Evolutionary conservation across 2,113 vertebrate species (phyloP).

Genomic region (Oceanodroma tethys): DNA sequence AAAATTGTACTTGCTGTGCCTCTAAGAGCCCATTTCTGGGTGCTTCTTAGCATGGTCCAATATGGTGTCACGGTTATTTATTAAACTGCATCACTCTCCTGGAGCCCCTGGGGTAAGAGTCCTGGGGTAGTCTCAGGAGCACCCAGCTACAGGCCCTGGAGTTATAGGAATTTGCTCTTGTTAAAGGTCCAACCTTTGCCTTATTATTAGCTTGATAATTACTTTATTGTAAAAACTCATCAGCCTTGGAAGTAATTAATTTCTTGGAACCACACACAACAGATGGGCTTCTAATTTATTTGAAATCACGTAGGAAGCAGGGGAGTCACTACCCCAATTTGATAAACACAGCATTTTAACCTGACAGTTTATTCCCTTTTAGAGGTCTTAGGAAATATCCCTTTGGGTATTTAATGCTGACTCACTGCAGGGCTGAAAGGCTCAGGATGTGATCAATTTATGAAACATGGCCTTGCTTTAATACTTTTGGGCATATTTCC

Average conservation of each 20-base stretch:
- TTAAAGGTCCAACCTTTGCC: background rate
- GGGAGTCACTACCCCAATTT: background rate
- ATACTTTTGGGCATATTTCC: background rate
- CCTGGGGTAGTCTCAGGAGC: background rate
- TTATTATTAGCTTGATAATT: conserved; percentile 14
- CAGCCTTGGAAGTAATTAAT: conserved; percentile 47
- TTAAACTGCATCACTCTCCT: background rate
- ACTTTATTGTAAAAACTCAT: background rate
- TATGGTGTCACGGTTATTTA: background rate
- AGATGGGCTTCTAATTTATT: conserved; percentile 42
- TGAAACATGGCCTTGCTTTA: background rate
- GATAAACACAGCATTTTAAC: background rate
- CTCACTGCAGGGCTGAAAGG: background rate
- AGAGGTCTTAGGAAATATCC: background rate
- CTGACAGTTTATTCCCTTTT: background rate
- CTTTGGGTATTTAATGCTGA: background rate
- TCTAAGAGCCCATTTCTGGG: background rate
- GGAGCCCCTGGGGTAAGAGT: background rate
- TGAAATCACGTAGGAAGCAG: background rate
- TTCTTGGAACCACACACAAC: background rate
- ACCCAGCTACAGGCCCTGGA: background rate
- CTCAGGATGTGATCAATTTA: background rate
- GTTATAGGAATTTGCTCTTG: background rate
- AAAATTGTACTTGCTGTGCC: background rate
- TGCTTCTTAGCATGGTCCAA: fast-evolving